These are phyloP conservation scores for Caerostris extrusa DNA, from an alignment of 1,140 invertebrate species.

Conservation along the genomic window DNA sequence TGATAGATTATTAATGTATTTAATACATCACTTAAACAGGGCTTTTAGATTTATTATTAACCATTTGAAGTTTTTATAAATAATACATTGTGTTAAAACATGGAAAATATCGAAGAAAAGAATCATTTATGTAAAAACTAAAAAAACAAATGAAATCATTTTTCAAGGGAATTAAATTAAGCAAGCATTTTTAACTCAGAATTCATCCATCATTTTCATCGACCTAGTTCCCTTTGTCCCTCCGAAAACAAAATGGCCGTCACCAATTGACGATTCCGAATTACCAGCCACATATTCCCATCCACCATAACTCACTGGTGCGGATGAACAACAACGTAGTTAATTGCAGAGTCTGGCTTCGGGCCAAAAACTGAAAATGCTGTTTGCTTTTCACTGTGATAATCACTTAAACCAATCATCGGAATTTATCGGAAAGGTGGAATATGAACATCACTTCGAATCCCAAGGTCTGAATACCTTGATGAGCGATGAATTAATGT, in stretches of 20 bases:
- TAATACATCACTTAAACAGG: too few species aligned
- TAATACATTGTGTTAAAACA: too few species aligned
- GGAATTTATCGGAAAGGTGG: neutral
- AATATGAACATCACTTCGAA: too few species aligned
- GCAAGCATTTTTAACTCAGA: too few species aligned
- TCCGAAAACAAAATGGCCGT: neutral
- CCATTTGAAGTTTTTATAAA: too few species aligned
- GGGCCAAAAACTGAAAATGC: slow-evolving; percentile 19
- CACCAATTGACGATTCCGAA: slow-evolving; percentile 11
- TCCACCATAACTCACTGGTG: neutral
- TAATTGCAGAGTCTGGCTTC: neutral
- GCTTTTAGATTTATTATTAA: too few species aligned
- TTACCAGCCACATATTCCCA: neutral
- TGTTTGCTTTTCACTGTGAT: neutral
- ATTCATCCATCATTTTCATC: neutral
- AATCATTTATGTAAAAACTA: too few species aligned
- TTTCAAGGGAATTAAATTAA: too few species aligned
- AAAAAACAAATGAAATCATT: too few species aligned
- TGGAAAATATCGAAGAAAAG: too few species aligned
- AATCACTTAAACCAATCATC: slow-evolving; percentile 40
- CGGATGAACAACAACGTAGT: neutral
- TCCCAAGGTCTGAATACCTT: neutral
- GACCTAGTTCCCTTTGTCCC: neutral
- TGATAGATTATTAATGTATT: too few species aligned
- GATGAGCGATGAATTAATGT: neutral